Evolutionary conservation across 92 coral and sea anemone species (phyloP).

Genomic region (Palythoa grandis): DNA sequence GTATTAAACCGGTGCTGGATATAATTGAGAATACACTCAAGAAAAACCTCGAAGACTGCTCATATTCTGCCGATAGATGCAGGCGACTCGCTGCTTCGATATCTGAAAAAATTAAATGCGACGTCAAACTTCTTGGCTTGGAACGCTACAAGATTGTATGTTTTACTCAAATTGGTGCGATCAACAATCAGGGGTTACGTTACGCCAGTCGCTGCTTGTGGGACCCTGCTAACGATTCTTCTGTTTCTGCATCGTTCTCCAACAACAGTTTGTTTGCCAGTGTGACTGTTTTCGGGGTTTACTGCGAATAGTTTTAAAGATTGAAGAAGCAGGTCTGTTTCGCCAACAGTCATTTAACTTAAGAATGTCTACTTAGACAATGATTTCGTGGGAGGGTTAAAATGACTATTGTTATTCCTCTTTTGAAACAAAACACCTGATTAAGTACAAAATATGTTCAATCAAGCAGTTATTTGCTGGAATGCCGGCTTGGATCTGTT

Average conservation of each 20-base stretch:
- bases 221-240: slow-evolving; percentile 79
- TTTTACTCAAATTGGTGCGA: slow-evolving; percentile 82
- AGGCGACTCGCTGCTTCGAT: slow-evolving; percentile 62
- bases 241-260: slow-evolving; percentile 80
- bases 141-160: slow-evolving; percentile 92
- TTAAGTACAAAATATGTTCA: no score
- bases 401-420: no score
- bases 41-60: slow-evolving; percentile 60
- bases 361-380: no score
- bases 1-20: slow-evolving; percentile 74
- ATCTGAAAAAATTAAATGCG: slow-evolving; percentile 79
- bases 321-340: background rate
- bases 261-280: slow-evolving; percentile 78
- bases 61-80: slow-evolving; percentile 76
- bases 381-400: no score
- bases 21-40: slow-evolving; percentile 67
- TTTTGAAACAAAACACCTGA: no score
- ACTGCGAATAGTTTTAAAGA: slow-evolving; percentile 60
- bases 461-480: no score
- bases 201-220: slow-evolving; percentile 92
- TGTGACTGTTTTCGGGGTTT: slow-evolving; percentile 90
- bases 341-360: no score
- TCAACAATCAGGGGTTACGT: slow-evolving; percentile 83
- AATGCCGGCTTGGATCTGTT: no score
- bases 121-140: slow-evolving; percentile 80